A percentile compares a stretch with the other conserved stretches of the same genome.
Conservation (phyloP, 2,797 vertebrate genomes). For the Varecia variegata region DNA sequence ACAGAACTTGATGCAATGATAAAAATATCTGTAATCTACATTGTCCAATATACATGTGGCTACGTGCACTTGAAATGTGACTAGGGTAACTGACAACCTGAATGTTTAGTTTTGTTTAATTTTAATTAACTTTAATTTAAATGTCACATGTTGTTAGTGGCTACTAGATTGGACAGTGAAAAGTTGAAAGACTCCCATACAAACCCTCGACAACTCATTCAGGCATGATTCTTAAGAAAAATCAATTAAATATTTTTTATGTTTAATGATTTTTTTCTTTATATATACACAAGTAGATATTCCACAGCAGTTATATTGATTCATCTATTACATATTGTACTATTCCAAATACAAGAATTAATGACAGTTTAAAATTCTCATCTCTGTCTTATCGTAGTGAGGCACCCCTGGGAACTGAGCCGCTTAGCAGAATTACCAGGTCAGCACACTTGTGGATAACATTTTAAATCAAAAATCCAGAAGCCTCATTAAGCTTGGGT, state of each 20-base stretch:
- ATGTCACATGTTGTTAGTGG: background rate
- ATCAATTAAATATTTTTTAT: background rate
- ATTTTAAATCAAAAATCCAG: conserved; percentile 30
- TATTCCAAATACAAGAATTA: background rate
- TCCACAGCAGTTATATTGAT: background rate
- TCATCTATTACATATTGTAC: background rate
- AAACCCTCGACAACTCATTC: background rate
- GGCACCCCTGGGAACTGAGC: background rate
- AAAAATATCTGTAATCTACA: background rate
- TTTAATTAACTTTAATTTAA: background rate
- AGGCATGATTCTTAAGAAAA: background rate
- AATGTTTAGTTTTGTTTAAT: background rate
- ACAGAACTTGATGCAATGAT: background rate
- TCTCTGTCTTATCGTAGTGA: background rate
- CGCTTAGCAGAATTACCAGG: background rate
- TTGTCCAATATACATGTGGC: rapidly evolving
- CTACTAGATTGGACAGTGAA: background rate
- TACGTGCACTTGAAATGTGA: background rate
- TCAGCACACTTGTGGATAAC: background rate
- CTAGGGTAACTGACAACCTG: background rate
- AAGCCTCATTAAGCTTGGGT: background rate
- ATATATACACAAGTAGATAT: background rate
- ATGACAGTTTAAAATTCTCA: background rate
- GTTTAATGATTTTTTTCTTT: background rate
- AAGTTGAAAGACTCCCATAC: background rate